These are phyloP conservation scores for Engraulis encrasicolus DNA, from an alignment of 2,113 vertebrate species.

Conservation along the genomic window DNA sequence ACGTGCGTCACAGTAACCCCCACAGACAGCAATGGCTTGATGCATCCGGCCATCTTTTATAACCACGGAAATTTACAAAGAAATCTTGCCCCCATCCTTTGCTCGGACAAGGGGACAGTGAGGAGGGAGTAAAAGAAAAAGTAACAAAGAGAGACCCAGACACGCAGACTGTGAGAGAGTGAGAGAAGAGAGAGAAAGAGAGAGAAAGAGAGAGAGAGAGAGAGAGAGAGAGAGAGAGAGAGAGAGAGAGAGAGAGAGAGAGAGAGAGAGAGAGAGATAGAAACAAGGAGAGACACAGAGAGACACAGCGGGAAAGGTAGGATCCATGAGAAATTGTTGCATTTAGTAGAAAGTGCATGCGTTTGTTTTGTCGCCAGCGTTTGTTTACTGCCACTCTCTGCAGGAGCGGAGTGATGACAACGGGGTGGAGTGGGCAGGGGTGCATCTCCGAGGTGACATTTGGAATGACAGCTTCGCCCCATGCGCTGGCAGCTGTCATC, in stretches of 20 bases:
- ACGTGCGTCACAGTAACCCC: slow-evolving; percentile 5
- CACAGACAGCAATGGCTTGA: slow-evolving; percentile 15
- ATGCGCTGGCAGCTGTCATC: slow-evolving; percentile 56
- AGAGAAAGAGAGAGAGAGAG: slow-evolving; percentile 24
- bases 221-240: no score
- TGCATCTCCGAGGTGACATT: slow-evolving; percentile 38
- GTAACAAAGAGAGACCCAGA: background rate
- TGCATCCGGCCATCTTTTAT: background rate
- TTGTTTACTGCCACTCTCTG: slow-evolving; percentile 34
- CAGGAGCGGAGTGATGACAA: background rate
- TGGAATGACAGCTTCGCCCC: slow-evolving; percentile 52
- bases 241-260: background rate
- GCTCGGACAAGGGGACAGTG: background rate
- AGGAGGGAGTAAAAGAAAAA: background rate
- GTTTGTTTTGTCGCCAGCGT: slow-evolving; percentile 35
- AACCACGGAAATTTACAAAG: slow-evolving; percentile 8
- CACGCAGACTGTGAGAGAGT: no score
- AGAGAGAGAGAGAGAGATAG: background rate
- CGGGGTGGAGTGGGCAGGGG: no score
- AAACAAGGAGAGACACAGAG: slow-evolving; percentile 35
- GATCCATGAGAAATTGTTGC: slow-evolving; percentile 35
- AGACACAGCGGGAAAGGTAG: slow-evolving; percentile 23
- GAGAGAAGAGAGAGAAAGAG: slow-evolving; percentile 37
- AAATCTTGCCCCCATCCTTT: background rate
- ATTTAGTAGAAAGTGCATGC: slow-evolving; percentile 69